These are phyloP conservation scores for Orestias chungarensis DNA, from an alignment of 2,797 vertebrate genomes.

Conservation along the genomic window DNA sequence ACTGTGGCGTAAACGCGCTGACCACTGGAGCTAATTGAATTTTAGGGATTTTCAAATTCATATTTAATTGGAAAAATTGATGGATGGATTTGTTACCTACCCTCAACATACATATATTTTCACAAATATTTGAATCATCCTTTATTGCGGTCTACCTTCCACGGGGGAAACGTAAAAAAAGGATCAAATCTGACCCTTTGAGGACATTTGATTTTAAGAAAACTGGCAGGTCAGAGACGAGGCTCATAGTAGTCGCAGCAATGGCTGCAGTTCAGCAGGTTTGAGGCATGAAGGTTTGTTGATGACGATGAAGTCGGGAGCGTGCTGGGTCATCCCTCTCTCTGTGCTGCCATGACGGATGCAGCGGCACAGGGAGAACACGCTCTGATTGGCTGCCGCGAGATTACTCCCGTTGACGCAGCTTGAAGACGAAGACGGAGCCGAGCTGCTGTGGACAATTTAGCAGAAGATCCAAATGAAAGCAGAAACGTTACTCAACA, in stretches of 20 bases:
- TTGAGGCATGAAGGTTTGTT: slow-evolving; percentile 17
- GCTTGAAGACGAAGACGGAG: slow-evolving; percentile 50
- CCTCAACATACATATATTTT: too few species aligned
- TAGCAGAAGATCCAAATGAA: slow-evolving; percentile 5
- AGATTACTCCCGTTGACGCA: slow-evolving; percentile 52
- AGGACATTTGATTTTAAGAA: background rate
- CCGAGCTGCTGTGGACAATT: slow-evolving; percentile 22
- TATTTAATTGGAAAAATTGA: too few species aligned
- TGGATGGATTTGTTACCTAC: too few species aligned
- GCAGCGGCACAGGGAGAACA: slow-evolving; percentile 15
- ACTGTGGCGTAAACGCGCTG: too few species aligned
- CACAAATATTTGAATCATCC: background rate
- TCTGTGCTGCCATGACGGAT: slow-evolving; percentile 29
- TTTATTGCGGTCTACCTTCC: background rate
- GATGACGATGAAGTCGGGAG: slow-evolving; percentile 29
- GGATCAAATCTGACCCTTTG: background rate
- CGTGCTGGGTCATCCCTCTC: slow-evolving; percentile 50
- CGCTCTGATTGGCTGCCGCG: slow-evolving; percentile 52
- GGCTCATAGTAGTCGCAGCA: slow-evolving; percentile 15
- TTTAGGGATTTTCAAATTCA: too few species aligned
- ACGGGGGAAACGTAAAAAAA: background rate
- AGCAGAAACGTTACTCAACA: background rate
- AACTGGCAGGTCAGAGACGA: background rate
- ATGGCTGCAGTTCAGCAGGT: slow-evolving; percentile 22
- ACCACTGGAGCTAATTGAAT: too few species aligned